Base-by-base conservation (phyloP, 2,797 vertebrate species). In the Sebastes trivittatus region DNA sequence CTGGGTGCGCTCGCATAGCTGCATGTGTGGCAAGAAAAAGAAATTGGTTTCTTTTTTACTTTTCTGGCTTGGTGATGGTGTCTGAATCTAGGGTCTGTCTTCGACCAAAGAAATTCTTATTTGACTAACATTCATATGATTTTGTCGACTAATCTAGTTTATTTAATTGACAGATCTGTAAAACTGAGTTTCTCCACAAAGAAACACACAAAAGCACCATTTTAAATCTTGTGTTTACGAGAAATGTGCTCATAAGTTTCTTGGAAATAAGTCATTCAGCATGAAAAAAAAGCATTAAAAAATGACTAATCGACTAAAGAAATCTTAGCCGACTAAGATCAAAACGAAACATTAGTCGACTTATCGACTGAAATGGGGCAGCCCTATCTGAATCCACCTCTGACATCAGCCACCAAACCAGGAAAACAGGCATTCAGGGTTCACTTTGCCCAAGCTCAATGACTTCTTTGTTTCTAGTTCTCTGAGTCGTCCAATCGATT, bases 1-100 rank as follows among this genome's bases (percentile, higher is more conserved):
- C 94, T 99, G 98, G 66, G 92, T 96, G 9, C 5, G 73, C 78
- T 82, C 63, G 76, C 98, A 99, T 68, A 93, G 92, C 98, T 99
- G 79, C 72, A 83, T n/a, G 4, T 10, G 27, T 38, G 38, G 22
- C 5, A 34, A n/a, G 58, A 75, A 52, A 52, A 75, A 4, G 0
- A 10, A 49, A n/a, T 0, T 58, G 3, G 1, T n/a, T 63, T 20
- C 3, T 54, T 32, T 65, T 5, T 16, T 3, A 27, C 14, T 49
- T 52, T 58, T 80, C 34, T 59, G 14, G 4, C 10, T 27, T 27
- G 10, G 29, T 61, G 46, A 61, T 63, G 9, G 23, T 3, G 11
- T 72, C 66, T 65, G 10, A 46, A 20, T 46, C 42, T 18, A 46
- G 42, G 42, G 38, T 16, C 16, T 7, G 42, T 27, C 27, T 27